These are phyloP conservation scores for Festucalex cinctus DNA, from an alignment of 2,113 vertebrate genomes.

Conservation along the genomic window DNA sequence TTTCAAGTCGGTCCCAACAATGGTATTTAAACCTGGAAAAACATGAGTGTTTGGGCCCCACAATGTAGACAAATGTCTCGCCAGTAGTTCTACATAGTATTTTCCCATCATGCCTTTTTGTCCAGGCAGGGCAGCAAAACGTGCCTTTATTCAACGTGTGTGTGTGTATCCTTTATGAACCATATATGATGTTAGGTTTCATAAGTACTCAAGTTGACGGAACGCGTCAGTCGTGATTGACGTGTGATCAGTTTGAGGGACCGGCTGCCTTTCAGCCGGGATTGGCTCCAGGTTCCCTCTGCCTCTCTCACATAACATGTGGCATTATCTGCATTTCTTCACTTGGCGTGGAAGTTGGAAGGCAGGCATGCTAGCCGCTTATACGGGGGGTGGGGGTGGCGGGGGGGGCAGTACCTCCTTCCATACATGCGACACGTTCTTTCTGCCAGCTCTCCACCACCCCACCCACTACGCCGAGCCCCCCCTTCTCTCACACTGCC, in stretches of 20 bases:
- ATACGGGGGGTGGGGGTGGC: conserved; percentile 9
- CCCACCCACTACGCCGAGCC: conserved; percentile 44
- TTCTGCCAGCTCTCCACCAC: conserved; percentile 72
- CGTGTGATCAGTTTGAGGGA: background rate
- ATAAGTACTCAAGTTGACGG: background rate
- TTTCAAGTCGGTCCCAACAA: too few species aligned
- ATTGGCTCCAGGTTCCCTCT: background rate
- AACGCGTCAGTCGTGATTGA: background rate
- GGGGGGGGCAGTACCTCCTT: conserved; percentile 65
- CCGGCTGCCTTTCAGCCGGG: background rate
- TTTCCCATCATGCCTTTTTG: conserved; percentile 29
- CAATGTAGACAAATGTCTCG: too few species aligned
- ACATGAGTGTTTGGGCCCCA: too few species aligned
- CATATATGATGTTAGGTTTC: background rate
- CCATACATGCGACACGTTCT: conserved; percentile 78
- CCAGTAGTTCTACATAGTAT: conserved; percentile 42
- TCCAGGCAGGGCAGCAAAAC: too few species aligned
- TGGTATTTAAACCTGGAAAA: too few species aligned
- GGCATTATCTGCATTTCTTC: conserved; percentile 80
- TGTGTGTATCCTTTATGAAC: background rate
- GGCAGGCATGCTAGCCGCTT: conserved; percentile 64
- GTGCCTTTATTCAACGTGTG: too few species aligned
- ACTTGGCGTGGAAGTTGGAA: conserved; percentile 64
- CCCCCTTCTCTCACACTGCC: conserved; percentile 57
- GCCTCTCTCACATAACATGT: conserved; percentile 54